Base-by-base conservation (phyloP, 2,797 vertebrate genomes). In the Euphonia xanthogaster region DNA sequence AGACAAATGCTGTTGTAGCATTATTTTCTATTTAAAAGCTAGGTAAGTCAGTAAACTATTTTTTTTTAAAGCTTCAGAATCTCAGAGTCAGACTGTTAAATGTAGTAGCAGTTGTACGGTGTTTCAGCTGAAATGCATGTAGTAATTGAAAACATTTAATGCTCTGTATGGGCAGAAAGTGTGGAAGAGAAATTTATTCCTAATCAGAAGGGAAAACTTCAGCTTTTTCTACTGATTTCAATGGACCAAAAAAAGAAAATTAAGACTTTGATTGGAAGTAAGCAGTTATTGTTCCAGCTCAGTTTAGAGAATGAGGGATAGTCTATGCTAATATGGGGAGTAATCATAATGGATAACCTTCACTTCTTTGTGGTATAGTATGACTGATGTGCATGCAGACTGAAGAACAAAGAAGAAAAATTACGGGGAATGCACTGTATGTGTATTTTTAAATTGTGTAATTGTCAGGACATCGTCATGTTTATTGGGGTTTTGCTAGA, bases 1-100 rank as follows among this genome's bases (percentile, higher is more conserved):
- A 90, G 62, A 55, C 72, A 94, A 96, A 48, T 74, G 57, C 75
- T 94, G 62, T 88, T 94, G 37, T 91, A 65, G 25, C 37, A 50
- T 57, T 93, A 50, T 60, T 77, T 96, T 76, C 71, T 76, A 30
- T 71, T 75, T 84, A 86, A 94, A 79, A 80, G 25, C 30, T 88
- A 39, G 48, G 20, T 88, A 73, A 73, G 33, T 83, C 33, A 63
- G 65, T 84, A 88, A 94, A 75, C 39, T 47, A 88, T 35, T 86
- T 94, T 79, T 94, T 77, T 58, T 91, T 91, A 89, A 74, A 85
- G 87, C 47, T 58, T 85, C 87, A 33, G n/a, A 48, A 10, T 66
- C 88, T 90, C 18, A 51, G 62, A 84, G 35, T 87, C 39, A 93
- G 58, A 77, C 57, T 84, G 45, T 68, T 80, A 73, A 94, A 53